Evolutionary conservation across 92 coral and sea anemone genomes (phyloP), one percentile per base, ranked within the genome.

Genomic region (Phenganax stokvisi): DNA sequence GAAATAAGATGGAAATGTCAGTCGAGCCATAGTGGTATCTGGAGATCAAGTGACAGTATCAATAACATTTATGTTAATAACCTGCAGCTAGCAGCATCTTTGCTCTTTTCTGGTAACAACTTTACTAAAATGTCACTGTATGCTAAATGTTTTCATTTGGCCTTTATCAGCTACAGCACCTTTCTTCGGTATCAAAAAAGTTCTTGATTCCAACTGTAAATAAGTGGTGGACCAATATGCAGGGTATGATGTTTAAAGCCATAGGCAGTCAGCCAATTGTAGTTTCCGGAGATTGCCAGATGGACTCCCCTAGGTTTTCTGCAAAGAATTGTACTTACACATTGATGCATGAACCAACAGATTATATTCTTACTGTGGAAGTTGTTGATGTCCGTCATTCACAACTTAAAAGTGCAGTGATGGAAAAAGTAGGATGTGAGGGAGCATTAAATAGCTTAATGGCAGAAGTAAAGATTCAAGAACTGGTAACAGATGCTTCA

Each of bases 31-130:
- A 12, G 17, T 29, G 77, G 83, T 29, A 57, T 60, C 2, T 79
- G 83, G 83, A 20, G 47, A 54, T 79, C 76, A 10, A 80, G 84
- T 25, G 44, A 80, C 25, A 6, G 16, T 31, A 63, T 66, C 61
- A 80, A 67, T 76, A 55, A 60, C 31, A 60, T 80, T 16, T 80
- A 67, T 66, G 79, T 65, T 6, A 80, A 80, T 64, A 80, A 80
- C 17, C 44, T 80, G 25, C 84, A 66, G 29, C 76, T 64, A 7
- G 77, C 75, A 65, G 27, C 84, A 16, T 80, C 84, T 29, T 59
- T 80, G 11, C 69, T 80, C 20, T 80, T 80, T 61, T 65, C 84
- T 51, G 84, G 84, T 6, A 80, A 80, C 57, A 80, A 80, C 69
- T 80, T 51, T 80, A 67, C 84, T 76, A 80, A 80, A 58, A 31